These are phyloP conservation scores for Hyles euphorbiae DNA, from an alignment of 1,140 invertebrate genomes.

Conservation along the genomic window DNA sequence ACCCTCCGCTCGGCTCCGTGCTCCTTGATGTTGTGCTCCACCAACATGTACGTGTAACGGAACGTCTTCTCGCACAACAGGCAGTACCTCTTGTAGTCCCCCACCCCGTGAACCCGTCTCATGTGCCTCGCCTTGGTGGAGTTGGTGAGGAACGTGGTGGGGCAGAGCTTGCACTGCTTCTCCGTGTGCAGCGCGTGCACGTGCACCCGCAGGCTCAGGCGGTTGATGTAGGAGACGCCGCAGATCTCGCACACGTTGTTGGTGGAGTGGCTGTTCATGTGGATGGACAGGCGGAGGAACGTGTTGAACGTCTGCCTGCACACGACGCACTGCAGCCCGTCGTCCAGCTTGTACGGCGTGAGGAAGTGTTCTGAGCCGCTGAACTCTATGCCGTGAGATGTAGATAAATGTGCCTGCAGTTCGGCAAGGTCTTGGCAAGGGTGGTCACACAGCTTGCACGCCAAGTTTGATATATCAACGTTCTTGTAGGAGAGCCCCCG, in stretches of 20 bases:
- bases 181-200: constrained; percentile 23
- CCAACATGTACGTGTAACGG: constrained; percentile 29
- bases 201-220: constrained; percentile 28
- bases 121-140: constrained; percentile 28
- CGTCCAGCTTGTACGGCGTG: constrained; percentile 30
- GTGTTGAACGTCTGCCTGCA: constrained; percentile 32
- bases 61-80: constrained; percentile 32
- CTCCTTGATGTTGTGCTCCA: constrained; percentile 33
- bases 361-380: constrained; percentile 22
- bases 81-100: constrained; percentile 26
- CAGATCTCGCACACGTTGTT: constrained; percentile 41
- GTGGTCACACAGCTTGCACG: constrained; percentile 29
- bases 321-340: constrained; percentile 28
- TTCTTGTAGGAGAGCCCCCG: constrained; percentile 30
- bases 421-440: constrained; percentile 17
- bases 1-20: constrained; percentile 28
- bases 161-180: constrained; percentile 32
- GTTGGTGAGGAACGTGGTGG: constrained; percentile 22
- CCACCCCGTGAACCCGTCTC: constrained; percentile 22
- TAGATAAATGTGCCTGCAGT: constrained; percentile 24
- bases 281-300: constrained; percentile 26
- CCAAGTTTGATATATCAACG: constrained; percentile 34
- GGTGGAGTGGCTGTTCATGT: constrained; percentile 39
- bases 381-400: constrained; percentile 23
- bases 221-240: constrained; percentile 30